Conservation (phyloP, 2,888 invertebrate species). For the Rhodophaea formosa region DNA sequence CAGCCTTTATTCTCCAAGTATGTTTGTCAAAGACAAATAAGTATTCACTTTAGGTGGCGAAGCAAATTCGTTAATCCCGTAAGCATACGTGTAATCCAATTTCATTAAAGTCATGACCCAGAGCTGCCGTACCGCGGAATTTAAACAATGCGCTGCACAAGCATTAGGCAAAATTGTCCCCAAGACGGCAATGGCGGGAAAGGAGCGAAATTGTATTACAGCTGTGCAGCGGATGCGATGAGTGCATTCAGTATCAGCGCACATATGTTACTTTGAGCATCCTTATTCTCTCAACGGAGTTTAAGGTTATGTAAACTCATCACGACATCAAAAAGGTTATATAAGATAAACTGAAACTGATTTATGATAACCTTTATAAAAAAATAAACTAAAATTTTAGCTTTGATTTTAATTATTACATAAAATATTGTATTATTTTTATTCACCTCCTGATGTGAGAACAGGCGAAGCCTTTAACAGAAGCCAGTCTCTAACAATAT, state of each 20-base stretch:
- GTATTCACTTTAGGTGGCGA: not conserved
- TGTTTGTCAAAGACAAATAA: slow-evolving; percentile 9
- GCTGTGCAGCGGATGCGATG: slow-evolving; percentile 36
- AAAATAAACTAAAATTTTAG: too few species aligned
- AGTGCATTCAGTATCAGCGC: slow-evolving; percentile 18
- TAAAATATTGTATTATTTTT: too few species aligned
- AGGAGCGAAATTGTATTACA: slow-evolving; percentile 74
- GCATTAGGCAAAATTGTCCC: slow-evolving; percentile 72
- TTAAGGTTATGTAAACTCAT: too few species aligned
- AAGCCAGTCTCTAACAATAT: too few species aligned
- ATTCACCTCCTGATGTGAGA: too few species aligned
- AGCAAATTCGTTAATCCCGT: slow-evolving; percentile 19
- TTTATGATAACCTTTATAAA: too few species aligned
- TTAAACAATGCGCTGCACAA: slow-evolving; percentile 57
- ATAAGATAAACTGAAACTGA: too few species aligned
- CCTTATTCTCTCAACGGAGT: not conserved
- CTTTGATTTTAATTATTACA: too few species aligned
- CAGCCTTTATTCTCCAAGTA: not conserved
- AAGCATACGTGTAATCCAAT: slow-evolving; percentile 15
- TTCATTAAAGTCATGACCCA: slow-evolving; percentile 26
- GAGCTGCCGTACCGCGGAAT: slow-evolving; percentile 38
- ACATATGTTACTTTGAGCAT: not conserved
- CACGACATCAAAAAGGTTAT: too few species aligned
- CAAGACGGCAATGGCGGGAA: slow-evolving; percentile 66
- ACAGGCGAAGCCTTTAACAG: too few species aligned